Conservation (phyloP, 2,113 vertebrate genomes). For the Monopterus albus region DNA sequence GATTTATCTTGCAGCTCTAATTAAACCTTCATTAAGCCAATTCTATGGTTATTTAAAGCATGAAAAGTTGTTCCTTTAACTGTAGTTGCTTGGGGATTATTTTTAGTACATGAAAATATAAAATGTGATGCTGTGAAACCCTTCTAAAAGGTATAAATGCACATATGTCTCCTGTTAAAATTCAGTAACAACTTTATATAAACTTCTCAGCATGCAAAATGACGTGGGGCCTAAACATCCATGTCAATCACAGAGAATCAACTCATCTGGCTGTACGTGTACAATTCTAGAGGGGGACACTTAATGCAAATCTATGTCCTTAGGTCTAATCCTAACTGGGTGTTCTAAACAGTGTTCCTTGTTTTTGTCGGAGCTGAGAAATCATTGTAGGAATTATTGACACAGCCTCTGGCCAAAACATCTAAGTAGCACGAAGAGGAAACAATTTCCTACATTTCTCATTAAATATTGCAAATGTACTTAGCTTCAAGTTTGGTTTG, state of each 20-base stretch:
- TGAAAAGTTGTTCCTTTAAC: not conserved
- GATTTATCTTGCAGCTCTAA: not conserved
- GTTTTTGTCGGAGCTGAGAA: conserved; percentile 54
- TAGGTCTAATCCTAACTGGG: conserved; percentile 67
- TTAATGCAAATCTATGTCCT: conserved; percentile 63
- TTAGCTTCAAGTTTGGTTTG: conserved; percentile 48
- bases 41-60: not conserved
- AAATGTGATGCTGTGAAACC: no score
- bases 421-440: conserved; percentile 58
- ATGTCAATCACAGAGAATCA: conserved; percentile 57
- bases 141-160: no score
- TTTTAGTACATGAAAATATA: no score
- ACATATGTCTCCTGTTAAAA: no score
- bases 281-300: conserved; percentile 35
- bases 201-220: no score
- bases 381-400: conserved; percentile 69
- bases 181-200: no score
- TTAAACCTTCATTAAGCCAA: not conserved
- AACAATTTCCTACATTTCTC: conserved; percentile 57
- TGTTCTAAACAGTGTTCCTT: conserved; percentile 57
- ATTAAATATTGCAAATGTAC: conserved; percentile 60
- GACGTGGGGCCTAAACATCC: conserved; percentile 19
- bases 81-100: no score
- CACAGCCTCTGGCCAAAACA: conserved; percentile 70
- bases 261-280: conserved; percentile 27